These are phyloP conservation scores for Oreortyx pictus DNA, from an alignment of 2,797 vertebrate genomes.

Conservation along the genomic window DNA sequence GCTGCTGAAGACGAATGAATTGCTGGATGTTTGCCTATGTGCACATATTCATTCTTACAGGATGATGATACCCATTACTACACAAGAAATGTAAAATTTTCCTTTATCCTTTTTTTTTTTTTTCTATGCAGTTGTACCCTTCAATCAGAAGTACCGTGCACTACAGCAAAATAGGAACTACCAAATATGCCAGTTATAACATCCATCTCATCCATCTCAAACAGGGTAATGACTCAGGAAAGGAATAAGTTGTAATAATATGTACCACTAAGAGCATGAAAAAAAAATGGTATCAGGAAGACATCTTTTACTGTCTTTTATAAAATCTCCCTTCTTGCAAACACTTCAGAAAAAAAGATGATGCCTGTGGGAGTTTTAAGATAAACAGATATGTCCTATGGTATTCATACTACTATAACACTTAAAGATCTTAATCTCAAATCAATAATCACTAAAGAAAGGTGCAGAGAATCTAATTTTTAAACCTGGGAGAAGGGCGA, in stretches of 20 bases:
- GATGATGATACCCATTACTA: too few species aligned
- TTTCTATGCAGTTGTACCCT: not conserved
- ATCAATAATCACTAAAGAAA: not conserved
- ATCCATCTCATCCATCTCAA: not conserved
- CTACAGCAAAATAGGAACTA: not conserved
- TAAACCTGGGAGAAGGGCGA: not conserved
- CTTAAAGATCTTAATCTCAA: not conserved
- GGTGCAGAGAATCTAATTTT: not conserved
- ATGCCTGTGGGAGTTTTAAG: not conserved
- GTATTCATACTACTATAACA: not conserved
- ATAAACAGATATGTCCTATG: not conserved
- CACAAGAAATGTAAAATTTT: fast-evolving
- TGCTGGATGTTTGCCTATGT: not conserved
- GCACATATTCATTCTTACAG: too few species aligned
- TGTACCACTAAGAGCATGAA: not conserved
- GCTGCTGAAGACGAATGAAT: not conserved
- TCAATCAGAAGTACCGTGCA: not conserved
- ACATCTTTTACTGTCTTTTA: not conserved
- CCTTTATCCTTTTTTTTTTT: not conserved
- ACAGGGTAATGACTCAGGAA: not conserved
- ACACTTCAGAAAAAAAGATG: not conserved
- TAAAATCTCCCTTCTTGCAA: not conserved
- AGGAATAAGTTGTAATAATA: not conserved
- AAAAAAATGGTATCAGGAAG: not conserved
- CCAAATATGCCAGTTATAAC: not conserved